Conservation (phyloP, 2,797 vertebrate species). For the Galagoides demidoff region DNA sequence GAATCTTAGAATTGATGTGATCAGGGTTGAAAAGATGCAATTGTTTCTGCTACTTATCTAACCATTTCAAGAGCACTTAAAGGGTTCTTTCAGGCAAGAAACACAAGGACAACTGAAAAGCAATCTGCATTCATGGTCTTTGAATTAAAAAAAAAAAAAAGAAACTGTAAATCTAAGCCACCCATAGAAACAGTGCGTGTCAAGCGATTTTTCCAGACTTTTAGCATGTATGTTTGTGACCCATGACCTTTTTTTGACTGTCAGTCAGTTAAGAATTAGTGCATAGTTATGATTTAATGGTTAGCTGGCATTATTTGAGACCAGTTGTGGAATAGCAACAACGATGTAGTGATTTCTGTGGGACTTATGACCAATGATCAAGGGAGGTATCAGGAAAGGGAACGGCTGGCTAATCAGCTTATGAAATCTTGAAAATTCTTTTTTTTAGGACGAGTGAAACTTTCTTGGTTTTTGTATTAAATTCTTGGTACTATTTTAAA, state of each 20-base stretch:
- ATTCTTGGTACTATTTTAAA: conserved; percentile 41
- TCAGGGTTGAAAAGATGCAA: conserved; percentile 56
- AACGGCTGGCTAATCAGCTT: background rate
- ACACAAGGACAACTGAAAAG: conserved; percentile 85
- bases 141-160: conserved; percentile 76
- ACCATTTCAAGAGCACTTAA: conserved; percentile 79
- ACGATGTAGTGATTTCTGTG: conserved; percentile 63
- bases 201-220: conserved; percentile 54
- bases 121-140: conserved; percentile 78
- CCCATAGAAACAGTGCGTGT: conserved; percentile 20
- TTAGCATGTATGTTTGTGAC: conserved; percentile 54
- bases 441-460: background rate
- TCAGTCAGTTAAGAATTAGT: conserved; percentile 59
- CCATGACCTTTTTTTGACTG: conserved; percentile 60
- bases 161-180: conserved; percentile 65
- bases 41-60: conserved; percentile 72
- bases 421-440: conserved; percentile 4
- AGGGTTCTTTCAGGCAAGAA: conserved; percentile 80
- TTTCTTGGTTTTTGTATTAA: conserved; percentile 27
- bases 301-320: conserved; percentile 65
- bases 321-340: conserved; percentile 66
- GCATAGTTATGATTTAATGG: conserved; percentile 53
- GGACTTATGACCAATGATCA: background rate
- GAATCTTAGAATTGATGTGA: conserved; percentile 43
- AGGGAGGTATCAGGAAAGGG: background rate